A percentile compares a stretch with the other conserved stretches of the same genome.
Evolutionary conservation across 2,797 vertebrate species (phyloP).

Genomic region (Otolemur crassicaudatus): DNA sequence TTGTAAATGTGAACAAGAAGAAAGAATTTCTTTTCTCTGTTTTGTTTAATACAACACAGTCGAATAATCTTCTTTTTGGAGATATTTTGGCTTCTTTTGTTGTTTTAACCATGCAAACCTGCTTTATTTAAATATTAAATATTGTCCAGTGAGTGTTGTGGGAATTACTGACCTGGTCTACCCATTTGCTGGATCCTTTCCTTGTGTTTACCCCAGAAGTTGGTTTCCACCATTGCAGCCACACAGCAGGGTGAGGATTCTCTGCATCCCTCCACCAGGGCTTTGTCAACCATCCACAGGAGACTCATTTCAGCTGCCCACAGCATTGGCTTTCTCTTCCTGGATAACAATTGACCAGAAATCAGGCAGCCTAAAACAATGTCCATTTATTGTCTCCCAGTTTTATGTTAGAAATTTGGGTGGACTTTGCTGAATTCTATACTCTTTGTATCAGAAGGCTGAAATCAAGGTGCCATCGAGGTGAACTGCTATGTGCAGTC

Average conservation of each 20-base stretch:
- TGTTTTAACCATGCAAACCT: not conserved
- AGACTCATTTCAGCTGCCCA: not conserved
- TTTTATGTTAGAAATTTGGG: not conserved
- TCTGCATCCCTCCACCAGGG: not conserved
- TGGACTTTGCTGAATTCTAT: not conserved
- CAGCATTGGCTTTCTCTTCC: not conserved
- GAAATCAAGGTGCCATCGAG: not conserved
- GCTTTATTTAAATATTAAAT: slow-evolving; percentile 1
- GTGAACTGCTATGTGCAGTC: not conserved
- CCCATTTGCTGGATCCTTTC: not conserved
- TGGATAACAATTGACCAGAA: not conserved
- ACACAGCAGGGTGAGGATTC: not conserved
- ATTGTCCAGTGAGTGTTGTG: not conserved
- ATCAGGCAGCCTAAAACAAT: not conserved
- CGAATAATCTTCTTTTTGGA: not conserved
- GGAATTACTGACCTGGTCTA: not conserved
- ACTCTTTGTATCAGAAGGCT: not conserved
- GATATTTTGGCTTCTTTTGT: not conserved
- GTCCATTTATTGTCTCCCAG: not conserved
- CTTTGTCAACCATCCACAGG: not conserved
- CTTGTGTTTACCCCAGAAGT: not conserved
- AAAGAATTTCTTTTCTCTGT: not conserved
- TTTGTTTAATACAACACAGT: slow-evolving; percentile 1
- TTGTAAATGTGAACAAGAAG: not conserved
- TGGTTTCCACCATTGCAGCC: not conserved